These are phyloP conservation scores for Thomomys bottae DNA, from an alignment of 2,113 vertebrate genomes.

Conservation along the genomic window DNA sequence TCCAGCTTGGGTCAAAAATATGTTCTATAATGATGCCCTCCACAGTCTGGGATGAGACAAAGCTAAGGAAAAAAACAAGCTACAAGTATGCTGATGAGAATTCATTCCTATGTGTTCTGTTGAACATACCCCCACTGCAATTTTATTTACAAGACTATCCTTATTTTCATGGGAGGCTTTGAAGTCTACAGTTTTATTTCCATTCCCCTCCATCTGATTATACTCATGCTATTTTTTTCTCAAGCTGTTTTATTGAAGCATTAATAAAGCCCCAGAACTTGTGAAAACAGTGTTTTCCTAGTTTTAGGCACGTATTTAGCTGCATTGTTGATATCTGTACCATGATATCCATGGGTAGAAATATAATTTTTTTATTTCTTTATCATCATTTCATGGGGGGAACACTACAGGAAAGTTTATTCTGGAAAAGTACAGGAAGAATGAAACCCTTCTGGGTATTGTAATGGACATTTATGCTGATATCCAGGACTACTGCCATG, in stretches of 20 bases:
- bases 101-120: neutral
- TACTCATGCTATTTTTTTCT: neutral
- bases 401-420: neutral
- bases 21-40: slow-evolving; percentile 43
- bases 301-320: neutral
- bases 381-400: neutral
- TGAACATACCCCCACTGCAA: neutral
- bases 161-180: neutral
- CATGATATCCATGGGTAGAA: neutral
- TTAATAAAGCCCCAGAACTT: neutral
- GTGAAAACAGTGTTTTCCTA: neutral
- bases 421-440: slow-evolving; percentile 17
- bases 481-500: neutral
- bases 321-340: neutral
- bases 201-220: neutral
- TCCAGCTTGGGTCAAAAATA: slow-evolving; percentile 2
- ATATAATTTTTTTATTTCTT: neutral
- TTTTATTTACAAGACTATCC: neutral
- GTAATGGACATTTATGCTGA: slow-evolving; percentile 13
- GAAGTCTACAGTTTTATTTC: neutral
- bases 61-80: neutral
- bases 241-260: neutral
- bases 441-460: neutral
- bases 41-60: slow-evolving; percentile 38
- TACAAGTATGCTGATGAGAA: slow-evolving; percentile 18